Evolutionary conservation across 2,113 vertebrate species (phyloP).

Genomic region (Ameiurus melas): DNA sequence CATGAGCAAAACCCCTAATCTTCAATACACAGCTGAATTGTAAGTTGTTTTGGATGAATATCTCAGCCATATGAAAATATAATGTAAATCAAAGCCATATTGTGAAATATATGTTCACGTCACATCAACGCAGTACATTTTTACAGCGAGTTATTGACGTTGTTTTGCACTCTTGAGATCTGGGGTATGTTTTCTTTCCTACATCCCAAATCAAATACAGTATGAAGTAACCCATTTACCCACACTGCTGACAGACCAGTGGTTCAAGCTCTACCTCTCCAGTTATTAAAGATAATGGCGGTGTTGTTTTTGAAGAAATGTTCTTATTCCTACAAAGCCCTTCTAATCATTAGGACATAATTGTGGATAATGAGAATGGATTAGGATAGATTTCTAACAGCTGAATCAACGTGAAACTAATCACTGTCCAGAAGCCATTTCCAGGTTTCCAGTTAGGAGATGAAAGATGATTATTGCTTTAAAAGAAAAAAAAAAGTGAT

Average conservation of each 20-base stretch:
- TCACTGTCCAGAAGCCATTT: background rate
- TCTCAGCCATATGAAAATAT: background rate
- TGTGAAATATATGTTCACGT: background rate
- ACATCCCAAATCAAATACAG: slow-evolving; percentile 2
- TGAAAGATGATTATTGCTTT: background rate
- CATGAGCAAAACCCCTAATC: background rate
- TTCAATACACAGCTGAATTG: background rate
- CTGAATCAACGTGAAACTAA: background rate
- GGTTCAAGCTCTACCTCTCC: background rate
- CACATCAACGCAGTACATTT: background rate
- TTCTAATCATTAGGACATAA: slow-evolving; percentile 3
- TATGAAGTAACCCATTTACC: background rate
- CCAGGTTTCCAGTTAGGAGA: background rate
- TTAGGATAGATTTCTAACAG: background rate
- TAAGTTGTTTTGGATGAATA: background rate
- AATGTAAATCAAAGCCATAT: background rate
- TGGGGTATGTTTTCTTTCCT: background rate
- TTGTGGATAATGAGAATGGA: background rate
- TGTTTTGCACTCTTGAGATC: background rate
- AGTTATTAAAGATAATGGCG: background rate
- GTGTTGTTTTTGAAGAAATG: background rate
- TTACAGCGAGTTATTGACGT: background rate
- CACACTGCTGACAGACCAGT: background rate
- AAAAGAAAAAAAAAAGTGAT: background rate
- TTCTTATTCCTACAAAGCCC: background rate